phyloP scores from a whole-genome alignment of 2,797 vertebrate genomes.

The Acipenser ruthenus region DNA sequence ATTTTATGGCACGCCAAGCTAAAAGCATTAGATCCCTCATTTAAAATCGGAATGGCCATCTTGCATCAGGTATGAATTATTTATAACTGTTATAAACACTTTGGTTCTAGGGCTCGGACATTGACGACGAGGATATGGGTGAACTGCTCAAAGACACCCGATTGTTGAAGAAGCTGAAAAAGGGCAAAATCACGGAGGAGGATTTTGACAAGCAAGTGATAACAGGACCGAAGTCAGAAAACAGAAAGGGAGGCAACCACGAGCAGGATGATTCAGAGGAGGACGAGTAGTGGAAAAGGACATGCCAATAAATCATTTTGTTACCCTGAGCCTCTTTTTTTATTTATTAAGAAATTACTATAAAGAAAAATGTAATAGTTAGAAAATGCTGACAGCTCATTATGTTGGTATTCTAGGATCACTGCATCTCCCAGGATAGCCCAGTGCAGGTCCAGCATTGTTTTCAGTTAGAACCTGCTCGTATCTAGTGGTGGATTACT shows the following conservation, averaged over 20 bases:
- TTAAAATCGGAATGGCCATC: no score
- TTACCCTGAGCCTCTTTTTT: no score
- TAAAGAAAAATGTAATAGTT: no score
- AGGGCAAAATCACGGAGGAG: conserved; percentile 78
- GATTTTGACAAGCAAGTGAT: conserved; percentile 80
- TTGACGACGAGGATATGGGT: conserved; percentile 69
- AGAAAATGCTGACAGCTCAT: no score
- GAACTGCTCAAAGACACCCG: conserved; percentile 84
- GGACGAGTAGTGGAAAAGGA: neutral
- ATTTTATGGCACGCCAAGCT: neutral
- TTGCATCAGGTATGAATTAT: no score
- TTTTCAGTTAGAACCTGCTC: no score
- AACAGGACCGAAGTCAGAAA: conserved; percentile 14
- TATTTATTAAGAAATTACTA: no score
- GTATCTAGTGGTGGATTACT: no score
- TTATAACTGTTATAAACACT: neutral
- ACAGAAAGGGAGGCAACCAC: neutral
- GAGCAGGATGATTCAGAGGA: neutral
- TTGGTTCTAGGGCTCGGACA: conserved; percentile 62
- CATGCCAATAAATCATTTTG: neutral
- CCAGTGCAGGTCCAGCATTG: no score
- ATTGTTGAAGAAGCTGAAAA: conserved; percentile 85
- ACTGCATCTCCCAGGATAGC: no score
- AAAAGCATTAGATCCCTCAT: neutral
- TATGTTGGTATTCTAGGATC: no score